These are phyloP conservation scores for Abrostola tripartita DNA, from an alignment of 2,888 invertebrate genomes.

Conservation along the genomic window DNA sequence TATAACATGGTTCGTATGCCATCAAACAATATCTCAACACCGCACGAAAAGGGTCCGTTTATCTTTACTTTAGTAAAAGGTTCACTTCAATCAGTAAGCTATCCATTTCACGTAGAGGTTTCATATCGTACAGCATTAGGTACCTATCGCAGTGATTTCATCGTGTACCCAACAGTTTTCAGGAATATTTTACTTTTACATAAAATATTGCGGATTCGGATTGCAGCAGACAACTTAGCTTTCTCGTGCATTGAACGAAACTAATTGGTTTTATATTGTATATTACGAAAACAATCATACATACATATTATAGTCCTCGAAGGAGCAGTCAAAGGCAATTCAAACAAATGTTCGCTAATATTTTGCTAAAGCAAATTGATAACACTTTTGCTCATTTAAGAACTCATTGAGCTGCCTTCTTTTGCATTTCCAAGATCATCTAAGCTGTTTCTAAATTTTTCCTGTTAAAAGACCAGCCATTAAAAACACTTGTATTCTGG, in stretches of 20 bases:
- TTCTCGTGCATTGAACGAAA: background rate
- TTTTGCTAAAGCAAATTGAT: too few relatives aligned
- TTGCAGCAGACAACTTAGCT: background rate
- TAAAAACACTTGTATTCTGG: too few relatives aligned
- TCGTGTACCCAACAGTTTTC: background rate
- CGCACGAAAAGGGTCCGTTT: slow-evolving; percentile 31
- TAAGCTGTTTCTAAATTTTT: too few relatives aligned
- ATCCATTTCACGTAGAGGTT: slow-evolving; percentile 27
- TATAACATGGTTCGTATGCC: slow-evolving; percentile 8
- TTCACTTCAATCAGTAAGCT: slow-evolving; percentile 49
- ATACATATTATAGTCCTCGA: too few relatives aligned
- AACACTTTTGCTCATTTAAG: too few relatives aligned
- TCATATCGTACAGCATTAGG: background rate
- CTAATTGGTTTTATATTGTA: too few relatives aligned
- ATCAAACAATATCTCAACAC: slow-evolving; percentile 23
- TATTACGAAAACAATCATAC: too few relatives aligned
- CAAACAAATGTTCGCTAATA: too few relatives aligned
- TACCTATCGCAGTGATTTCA: background rate
- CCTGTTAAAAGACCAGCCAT: too few relatives aligned
- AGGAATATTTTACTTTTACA: slow-evolving; percentile 1
- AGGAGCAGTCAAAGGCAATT: too few relatives aligned
- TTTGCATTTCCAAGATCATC: too few relatives aligned
- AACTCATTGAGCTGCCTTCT: too few relatives aligned
- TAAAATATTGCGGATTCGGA: background rate
- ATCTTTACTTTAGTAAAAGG: slow-evolving; percentile 46